Conservation (phyloP, 2,888 invertebrate species). For the Chymomyza caudatula region DNA sequence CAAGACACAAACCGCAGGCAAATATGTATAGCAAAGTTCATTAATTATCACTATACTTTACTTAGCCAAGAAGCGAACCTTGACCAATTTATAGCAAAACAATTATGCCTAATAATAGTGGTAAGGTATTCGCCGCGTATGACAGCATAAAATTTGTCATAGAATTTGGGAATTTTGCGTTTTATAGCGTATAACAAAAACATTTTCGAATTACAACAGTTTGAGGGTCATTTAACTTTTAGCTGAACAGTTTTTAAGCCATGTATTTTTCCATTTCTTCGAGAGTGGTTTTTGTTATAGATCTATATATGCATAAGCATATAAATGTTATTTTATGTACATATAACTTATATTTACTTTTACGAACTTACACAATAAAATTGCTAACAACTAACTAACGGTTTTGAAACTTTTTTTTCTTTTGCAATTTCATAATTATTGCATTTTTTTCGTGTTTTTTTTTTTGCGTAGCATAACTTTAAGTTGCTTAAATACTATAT, state of each 20-base stretch:
- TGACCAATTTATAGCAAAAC: not conserved
- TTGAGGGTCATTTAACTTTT: not conserved
- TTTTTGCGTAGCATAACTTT: conserved; percentile 38
- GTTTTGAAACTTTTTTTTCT: conserved; percentile 21
- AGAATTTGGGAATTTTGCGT: not conserved
- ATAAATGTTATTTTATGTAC: not conserved
- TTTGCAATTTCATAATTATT: not conserved
- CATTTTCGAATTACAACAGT: not conserved
- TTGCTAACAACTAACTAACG: conserved; percentile 48
- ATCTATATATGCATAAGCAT: not conserved
- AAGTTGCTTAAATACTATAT: conserved; percentile 60
- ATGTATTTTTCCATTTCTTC: conserved; percentile 28
- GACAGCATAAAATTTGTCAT: not conserved
- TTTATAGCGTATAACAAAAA: not conserved
- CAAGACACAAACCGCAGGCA: no score
- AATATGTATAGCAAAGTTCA: not conserved
- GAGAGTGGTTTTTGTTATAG: conserved; percentile 12
- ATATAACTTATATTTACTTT: not conserved
- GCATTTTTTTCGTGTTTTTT: conserved; percentile 20
- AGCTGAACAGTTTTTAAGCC: conserved; percentile 33
- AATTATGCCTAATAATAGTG: not conserved
- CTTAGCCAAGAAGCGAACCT: not conserved
- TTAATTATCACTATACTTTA: not conserved
- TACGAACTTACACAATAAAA: conserved; percentile 7
- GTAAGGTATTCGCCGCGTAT: not conserved